phyloP scores from a whole-genome alignment of 1,140 invertebrate genomes.

The Pristionchus pacificus region DNA sequence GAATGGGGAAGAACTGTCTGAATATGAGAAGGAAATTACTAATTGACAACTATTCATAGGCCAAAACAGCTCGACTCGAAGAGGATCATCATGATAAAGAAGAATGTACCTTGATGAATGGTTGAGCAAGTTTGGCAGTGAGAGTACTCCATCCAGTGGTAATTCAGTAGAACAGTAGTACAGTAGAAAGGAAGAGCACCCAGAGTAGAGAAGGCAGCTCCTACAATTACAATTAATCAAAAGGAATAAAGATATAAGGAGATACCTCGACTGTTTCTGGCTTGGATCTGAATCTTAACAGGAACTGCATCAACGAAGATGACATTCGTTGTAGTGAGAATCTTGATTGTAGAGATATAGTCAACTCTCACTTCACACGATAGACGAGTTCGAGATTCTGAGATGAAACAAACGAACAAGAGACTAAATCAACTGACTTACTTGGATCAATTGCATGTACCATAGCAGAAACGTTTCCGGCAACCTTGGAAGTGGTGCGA shows the following conservation, averaged over 20 bases:
- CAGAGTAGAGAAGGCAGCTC: neutral
- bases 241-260: too few species aligned
- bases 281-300: constrained; percentile 82
- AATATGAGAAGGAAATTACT: too few species aligned
- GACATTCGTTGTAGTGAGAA: constrained; percentile 84
- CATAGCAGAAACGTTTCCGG: constrained; percentile 75
- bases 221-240: neutral
- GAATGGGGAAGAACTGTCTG: constrained; percentile 54
- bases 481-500: constrained; percentile 68
- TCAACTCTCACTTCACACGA: constrained; percentile 90
- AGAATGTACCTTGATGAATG: too few species aligned
- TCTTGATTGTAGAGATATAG: constrained; percentile 73
- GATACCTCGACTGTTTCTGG: constrained; percentile 82
- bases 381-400: constrained; percentile 70
- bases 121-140: constrained; percentile 61
- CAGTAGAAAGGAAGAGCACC: constrained; percentile 14
- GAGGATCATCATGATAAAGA: constrained; percentile 29
- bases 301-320: constrained; percentile 92
- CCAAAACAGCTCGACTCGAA: constrained; percentile 49
- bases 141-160: constrained; percentile 80
- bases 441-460: constrained; percentile 80
- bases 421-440: constrained; percentile 28
- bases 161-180: constrained; percentile 83
- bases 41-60: constrained; percentile 22
- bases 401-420: constrained; percentile 10